Conservation (phyloP, 2,797 vertebrate genomes). For the Argentina silus region DNA sequence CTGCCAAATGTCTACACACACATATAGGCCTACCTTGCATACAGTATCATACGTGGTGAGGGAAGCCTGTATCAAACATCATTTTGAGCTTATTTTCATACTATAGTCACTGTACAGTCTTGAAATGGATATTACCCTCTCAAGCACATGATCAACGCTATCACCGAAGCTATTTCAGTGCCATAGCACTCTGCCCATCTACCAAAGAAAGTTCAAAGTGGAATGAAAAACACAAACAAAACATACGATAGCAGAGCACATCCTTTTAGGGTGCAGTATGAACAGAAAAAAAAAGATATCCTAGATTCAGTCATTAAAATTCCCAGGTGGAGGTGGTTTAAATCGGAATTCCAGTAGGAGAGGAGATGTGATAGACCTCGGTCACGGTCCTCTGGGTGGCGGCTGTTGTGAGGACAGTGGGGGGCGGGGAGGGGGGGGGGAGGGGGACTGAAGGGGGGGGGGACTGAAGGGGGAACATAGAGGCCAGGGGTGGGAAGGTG, state of each 20-base stretch:
- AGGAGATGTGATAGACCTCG: not conserved
- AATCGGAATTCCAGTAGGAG: slow-evolving; percentile 36
- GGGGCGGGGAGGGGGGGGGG: not conserved
- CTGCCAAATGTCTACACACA: slow-evolving; percentile 43
- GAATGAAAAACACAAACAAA: slow-evolving; percentile 21
- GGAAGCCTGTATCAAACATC: not conserved
- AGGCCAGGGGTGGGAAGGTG: not conserved
- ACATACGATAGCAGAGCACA: slow-evolving; percentile 3
- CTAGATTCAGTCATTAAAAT: slow-evolving; percentile 52
- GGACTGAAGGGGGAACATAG: not conserved
- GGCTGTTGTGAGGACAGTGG: not conserved
- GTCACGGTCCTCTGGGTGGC: not conserved
- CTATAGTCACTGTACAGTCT: slow-evolving; percentile 22
- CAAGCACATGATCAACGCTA: not conserved
- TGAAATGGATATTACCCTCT: not conserved
- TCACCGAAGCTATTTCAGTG: not conserved
- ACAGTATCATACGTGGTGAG: slow-evolving; percentile 45
- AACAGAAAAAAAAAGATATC: slow-evolving; percentile 13
- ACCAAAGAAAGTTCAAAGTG: slow-evolving; percentile 40
- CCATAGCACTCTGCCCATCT: slow-evolving; percentile 12
- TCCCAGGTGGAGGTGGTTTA: slow-evolving; percentile 59
- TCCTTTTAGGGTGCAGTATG: slow-evolving; percentile 8
- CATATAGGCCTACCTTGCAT: slow-evolving; percentile 23
- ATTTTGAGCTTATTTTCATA: slow-evolving; percentile 8
- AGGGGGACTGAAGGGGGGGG: not conserved